These are phyloP conservation scores for Archilochus colubris DNA, from an alignment of 2,113 vertebrate species.

Conservation along the genomic window DNA sequence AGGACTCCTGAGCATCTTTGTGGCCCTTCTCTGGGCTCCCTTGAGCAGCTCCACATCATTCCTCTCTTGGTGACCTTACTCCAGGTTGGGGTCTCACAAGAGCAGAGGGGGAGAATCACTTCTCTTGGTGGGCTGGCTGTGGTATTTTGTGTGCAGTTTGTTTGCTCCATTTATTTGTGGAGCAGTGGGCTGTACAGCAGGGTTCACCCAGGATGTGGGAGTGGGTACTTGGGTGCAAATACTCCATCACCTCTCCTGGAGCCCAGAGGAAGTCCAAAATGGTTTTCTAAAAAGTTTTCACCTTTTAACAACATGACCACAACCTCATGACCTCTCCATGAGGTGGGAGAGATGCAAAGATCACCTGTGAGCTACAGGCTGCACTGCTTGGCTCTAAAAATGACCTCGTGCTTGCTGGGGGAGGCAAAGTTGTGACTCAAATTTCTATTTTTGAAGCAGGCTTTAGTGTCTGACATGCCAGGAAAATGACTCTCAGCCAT, in stretches of 20 bases:
- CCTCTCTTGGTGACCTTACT: no score
- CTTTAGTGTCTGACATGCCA: not conserved
- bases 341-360: not conserved
- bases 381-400: not conserved
- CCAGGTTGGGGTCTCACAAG: no score
- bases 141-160: not conserved
- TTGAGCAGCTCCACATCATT: no score
- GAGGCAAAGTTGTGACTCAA: not conserved
- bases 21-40: no score
- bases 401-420: not conserved
- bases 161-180: not conserved
- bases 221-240: not conserved
- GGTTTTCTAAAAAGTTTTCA: not conserved
- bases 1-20: no score
- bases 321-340: not conserved
- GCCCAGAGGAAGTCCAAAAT: not conserved
- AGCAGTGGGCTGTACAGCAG: not conserved
- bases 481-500: not conserved
- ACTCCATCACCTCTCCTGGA: not conserved
- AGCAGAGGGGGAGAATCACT: no score
- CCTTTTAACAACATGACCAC: not conserved
- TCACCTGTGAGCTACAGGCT: not conserved
- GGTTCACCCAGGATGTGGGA: not conserved
- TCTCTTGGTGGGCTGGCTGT: no score
- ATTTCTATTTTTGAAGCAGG: not conserved